Conservation (phyloP, 2,797 vertebrate genomes). For the Arctocebus calabarensis region DNA sequence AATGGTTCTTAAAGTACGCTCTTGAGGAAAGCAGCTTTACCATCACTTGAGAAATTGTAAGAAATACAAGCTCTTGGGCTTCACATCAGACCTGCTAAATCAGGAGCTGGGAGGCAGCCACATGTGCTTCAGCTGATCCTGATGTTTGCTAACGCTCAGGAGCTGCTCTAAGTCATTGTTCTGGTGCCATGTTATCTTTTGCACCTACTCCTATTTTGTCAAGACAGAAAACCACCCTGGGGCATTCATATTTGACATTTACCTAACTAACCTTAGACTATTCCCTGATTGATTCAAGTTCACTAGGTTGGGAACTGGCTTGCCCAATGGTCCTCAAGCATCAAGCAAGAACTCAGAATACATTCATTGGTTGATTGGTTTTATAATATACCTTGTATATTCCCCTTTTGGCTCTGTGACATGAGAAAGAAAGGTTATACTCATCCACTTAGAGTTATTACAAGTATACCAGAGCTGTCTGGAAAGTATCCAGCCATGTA, state of each 20-base stretch:
- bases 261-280: not conserved
- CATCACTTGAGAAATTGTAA: not conserved
- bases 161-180: not conserved
- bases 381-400: not conserved
- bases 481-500: no score
- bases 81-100: not conserved
- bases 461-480: not conserved
- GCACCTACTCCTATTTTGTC: not conserved
- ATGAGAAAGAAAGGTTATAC: not conserved
- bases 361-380: not conserved
- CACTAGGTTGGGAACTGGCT: not conserved
- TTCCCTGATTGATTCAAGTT: not conserved
- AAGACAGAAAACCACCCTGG: not conserved
- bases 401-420: not conserved
- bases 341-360: not conserved
- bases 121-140: not conserved
- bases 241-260: not conserved
- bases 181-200: not conserved
- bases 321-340: not conserved
- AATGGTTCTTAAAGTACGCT: not conserved
- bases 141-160: not conserved
- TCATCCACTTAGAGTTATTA: constrained; percentile 33
- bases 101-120: not conserved
- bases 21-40: no score
- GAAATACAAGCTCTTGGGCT: not conserved